A percentile compares a stretch with the other conserved stretches of the same genome.
phyloP scores from a whole-genome alignment of 2,888 invertebrate species.

The Ptilodon capucinus region DNA sequence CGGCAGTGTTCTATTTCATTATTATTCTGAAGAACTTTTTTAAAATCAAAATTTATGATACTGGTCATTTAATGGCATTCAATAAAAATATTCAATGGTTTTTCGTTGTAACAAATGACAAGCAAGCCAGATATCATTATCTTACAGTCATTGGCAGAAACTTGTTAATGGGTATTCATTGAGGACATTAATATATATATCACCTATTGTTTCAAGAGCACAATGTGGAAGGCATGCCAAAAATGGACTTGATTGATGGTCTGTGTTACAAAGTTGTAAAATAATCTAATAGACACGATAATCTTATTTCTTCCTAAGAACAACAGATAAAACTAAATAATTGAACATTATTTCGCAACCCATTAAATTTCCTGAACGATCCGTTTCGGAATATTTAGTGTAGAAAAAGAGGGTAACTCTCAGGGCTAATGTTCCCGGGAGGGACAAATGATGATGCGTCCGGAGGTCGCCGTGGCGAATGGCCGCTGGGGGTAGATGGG shows the following conservation, averaged over 20 bases:
- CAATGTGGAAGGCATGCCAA: conserved; percentile 50
- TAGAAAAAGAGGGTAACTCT: conserved; percentile 48
- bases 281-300: neutral
- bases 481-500: conserved; percentile 69
- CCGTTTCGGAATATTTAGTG: conserved; percentile 6
- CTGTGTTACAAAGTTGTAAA: neutral
- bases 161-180: conserved; percentile 44
- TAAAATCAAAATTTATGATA: no score
- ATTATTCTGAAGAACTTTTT: no score
- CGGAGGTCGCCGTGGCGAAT: conserved; percentile 71
- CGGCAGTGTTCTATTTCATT: no score
- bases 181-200: conserved; percentile 56
- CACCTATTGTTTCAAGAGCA: conserved; percentile 54
- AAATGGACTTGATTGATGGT: conserved; percentile 8
- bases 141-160: conserved; percentile 7
- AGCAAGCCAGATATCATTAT: no score
- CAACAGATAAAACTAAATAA: conserved; percentile 7
- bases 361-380: neutral
- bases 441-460: conserved; percentile 67
- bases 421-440: conserved; percentile 38
- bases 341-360: neutral
- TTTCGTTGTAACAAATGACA: no score
- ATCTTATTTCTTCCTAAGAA: no score
- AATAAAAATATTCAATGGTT: no score
- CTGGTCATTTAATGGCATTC: no score